Evolutionary conservation across 2,888 invertebrate species (phyloP), one percentile per base, ranked within the genome.

Genomic region (Margaritifera margaritifera): DNA sequence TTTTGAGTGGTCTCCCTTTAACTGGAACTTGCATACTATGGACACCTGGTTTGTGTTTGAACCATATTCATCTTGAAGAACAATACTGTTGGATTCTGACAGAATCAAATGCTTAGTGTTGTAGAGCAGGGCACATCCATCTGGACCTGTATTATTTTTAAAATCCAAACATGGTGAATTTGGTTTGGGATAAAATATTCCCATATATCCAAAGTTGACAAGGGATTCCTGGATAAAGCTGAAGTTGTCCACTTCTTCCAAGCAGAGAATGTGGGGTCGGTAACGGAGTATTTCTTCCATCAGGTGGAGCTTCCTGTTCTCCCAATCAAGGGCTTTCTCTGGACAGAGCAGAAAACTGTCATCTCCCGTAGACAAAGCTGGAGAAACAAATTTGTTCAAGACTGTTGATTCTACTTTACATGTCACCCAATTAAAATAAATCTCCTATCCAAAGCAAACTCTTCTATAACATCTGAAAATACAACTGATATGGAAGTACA

Each of bases 241-340:
- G 71, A 93, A 95, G 86, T 94, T 94, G 87, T 95, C 95, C 11
- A 94, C 94, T 91, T 94, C 94, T 91, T 94, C 93, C 78, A 94
- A 90, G 86, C 94, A 94, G 67, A 94, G 91, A 65, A 95, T 91
- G 86, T 94, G 94, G 6, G 94, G 93, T 81, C 92, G 91, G 80
- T 93, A 93, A 72, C 92, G 91, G 25, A 94, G 86, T 62, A 95
- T 93, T 90, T 94, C 94, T 89, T 94, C 93, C 6, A 94, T 89
- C 68, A 95, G 92, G 64, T 93, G 91, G 84, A 92, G 93, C 85
- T 93, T 92, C 77, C 94, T 91, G 70, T 91, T 91, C 76, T 92
- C 91, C 94, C 94, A 94, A 60, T 93, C 92, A 71, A 95, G 89
- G 2, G 94, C 94, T 85, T 93, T 93, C 25, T 92, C 91, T 5